phyloP scores from a whole-genome alignment of 2,888 invertebrate genomes.

The Dinocampus coccinellae region DNA sequence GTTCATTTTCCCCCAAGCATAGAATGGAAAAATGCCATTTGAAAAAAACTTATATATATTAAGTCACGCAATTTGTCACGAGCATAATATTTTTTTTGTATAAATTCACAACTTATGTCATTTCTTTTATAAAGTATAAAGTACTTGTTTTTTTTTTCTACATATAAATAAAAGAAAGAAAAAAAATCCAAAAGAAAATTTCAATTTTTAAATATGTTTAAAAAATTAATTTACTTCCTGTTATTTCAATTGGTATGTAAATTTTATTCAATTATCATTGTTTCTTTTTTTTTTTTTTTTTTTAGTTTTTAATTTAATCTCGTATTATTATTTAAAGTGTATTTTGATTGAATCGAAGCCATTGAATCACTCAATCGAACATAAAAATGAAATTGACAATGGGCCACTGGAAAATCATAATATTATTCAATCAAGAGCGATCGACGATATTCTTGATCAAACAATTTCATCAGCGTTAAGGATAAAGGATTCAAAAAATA shows the following conservation, averaged over 20 bases:
- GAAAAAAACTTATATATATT: conserved; percentile 31
- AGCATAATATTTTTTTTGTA: neutral
- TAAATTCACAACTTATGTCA: neutral
- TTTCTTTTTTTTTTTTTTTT: neutral
- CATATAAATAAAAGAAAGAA: neutral
- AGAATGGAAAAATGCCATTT: neutral
- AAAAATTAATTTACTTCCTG: neutral
- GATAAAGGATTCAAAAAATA: neutral
- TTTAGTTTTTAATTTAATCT: neutral
- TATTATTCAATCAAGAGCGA: conserved; percentile 5
- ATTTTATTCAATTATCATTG: neutral
- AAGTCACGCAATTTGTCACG: neutral
- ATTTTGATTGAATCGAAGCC: conserved; percentile 45
- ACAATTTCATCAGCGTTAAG: neutral
- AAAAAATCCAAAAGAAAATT: neutral
- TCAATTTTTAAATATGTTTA: neutral
- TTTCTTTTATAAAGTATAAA: neutral
- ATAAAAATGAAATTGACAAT: conserved; percentile 47
- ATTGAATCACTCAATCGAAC: conserved; percentile 34
- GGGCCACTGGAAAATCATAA: conserved; percentile 12
- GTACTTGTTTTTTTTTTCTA: neutral
- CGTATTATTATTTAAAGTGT: too few species aligned
- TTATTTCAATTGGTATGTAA: neutral
- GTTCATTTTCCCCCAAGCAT: neutral
- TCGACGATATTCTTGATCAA: conserved; percentile 11